Conservation (phyloP, 2,888 invertebrate genomes). For the Arge pagana region DNA sequence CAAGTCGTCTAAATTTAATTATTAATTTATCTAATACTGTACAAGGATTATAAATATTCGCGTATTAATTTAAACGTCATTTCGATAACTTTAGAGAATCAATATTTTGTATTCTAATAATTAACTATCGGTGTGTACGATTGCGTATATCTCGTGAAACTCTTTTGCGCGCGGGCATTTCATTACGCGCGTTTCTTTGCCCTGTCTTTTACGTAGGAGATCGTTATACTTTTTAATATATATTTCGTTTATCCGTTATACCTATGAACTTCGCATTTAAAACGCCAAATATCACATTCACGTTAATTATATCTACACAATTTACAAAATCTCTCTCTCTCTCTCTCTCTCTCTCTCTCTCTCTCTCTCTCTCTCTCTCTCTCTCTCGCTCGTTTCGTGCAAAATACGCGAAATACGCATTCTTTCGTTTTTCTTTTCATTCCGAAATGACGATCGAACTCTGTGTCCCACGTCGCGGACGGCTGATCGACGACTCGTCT, state of each 20-base stretch:
- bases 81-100: slow-evolving; percentile 15
- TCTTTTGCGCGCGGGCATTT: slow-evolving; percentile 22
- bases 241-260: slow-evolving; percentile 32
- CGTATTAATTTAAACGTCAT: slow-evolving; percentile 21
- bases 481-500: no score
- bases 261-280: slow-evolving; percentile 49
- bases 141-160: slow-evolving; percentile 10
- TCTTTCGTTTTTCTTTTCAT: no score
- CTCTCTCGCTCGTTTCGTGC: slow-evolving; percentile 22
- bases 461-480: no score
- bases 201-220: slow-evolving; percentile 20
- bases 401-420: no score
- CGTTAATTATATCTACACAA: slow-evolving; percentile 53
- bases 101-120: slow-evolving; percentile 10
- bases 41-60: slow-evolving; percentile 26
- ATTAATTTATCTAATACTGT: slow-evolving; percentile 23
- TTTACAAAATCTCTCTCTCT: slow-evolving; percentile 43
- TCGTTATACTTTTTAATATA: slow-evolving; percentile 29
- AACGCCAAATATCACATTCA: slow-evolving; percentile 55
- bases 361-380: slow-evolving; percentile 30
- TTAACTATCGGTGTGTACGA: slow-evolving; percentile 17
- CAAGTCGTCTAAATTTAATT: slow-evolving; percentile 23
- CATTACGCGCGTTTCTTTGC: slow-evolving; percentile 31
- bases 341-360: slow-evolving; percentile 20
- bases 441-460: no score